Conservation (phyloP, 1,140 invertebrate species). For the Nixonia krombeini region DNA sequence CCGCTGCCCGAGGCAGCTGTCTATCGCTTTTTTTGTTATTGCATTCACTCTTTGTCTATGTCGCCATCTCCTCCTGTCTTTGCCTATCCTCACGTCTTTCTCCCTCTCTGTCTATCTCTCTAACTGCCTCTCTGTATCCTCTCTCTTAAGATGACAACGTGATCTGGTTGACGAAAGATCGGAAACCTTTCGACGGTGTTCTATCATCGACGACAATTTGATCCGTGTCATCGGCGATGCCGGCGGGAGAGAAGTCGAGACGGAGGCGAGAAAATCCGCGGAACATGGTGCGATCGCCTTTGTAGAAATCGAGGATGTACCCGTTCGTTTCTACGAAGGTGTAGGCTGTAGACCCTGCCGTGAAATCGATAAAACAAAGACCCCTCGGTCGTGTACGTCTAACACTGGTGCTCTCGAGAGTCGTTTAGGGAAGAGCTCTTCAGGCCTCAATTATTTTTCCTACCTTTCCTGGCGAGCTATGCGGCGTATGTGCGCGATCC, state of each 20-base stretch:
- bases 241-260: no score
- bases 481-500: constrained; percentile 17
- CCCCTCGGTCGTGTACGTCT: constrained; percentile 13
- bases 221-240: no score
- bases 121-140: no score
- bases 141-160: background rate
- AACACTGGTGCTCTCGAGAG: constrained; percentile 23
- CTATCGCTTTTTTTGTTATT: no score
- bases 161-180: background rate
- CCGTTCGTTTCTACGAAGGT: constrained; percentile 15
- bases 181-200: no score
- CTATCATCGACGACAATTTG: no score
- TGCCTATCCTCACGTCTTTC: constrained; percentile 21
- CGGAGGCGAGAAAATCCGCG: no score
- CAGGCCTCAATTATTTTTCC: constrained; percentile 39
- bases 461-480: constrained; percentile 28
- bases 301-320: background rate
- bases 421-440: constrained; percentile 35
- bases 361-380: constrained; percentile 53
- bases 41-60: no score
- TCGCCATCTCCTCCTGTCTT: background rate
- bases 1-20: constrained; percentile 9
- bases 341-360: constrained; percentile 11
- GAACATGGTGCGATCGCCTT: background rate
- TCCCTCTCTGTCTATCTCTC: constrained; percentile 1